phyloP scores from a whole-genome alignment of 1,140 invertebrate genomes.

The Apolygus lucorum region DNA sequence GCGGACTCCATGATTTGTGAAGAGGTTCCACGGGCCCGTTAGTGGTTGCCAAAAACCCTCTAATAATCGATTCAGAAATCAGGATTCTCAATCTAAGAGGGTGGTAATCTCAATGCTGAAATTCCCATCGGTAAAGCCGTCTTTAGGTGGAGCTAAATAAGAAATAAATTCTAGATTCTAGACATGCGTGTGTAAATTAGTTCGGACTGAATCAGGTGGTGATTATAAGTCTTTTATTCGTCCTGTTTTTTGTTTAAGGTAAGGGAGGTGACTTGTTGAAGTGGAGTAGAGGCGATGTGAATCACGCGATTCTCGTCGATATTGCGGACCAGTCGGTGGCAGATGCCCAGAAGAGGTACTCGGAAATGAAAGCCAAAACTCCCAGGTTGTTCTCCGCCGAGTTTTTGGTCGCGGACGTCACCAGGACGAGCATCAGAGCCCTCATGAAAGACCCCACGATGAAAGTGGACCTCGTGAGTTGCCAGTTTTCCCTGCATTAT shows the following conservation, averaged over 20 bases:
- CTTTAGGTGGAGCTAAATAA: background rate
- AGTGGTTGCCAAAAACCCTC: no score
- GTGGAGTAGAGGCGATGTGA: slow-evolving; percentile 78
- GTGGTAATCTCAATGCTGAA: no score
- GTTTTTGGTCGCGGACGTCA: slow-evolving; percentile 86
- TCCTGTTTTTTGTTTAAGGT: no score
- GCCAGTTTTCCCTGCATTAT: slow-evolving; percentile 97
- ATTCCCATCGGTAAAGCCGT: no score
- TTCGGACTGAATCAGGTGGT: slow-evolving; percentile 51
- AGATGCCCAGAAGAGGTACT: slow-evolving; percentile 66
- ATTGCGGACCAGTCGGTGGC: slow-evolving; percentile 87
- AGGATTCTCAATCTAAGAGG: no score
- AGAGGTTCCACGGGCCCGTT: no score
- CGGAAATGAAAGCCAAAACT: slow-evolving; percentile 46
- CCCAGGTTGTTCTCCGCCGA: slow-evolving; percentile 64
- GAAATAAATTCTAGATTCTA: slow-evolving; percentile 17
- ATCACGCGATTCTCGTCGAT: slow-evolving; percentile 87
- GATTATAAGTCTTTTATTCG: slow-evolving; percentile 62
- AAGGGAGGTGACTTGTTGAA: slow-evolving; percentile 96
- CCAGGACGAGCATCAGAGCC: slow-evolving; percentile 61
- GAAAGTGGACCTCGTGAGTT: slow-evolving; percentile 83
- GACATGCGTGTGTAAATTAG: slow-evolving; percentile 38
- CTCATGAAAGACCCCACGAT: slow-evolving; percentile 45
- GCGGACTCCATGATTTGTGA: no score
- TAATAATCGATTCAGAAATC: no score